Evolutionary conservation across 2,888 invertebrate species (phyloP).

Genomic region (Caenorhabditis doughertyi): DNA sequence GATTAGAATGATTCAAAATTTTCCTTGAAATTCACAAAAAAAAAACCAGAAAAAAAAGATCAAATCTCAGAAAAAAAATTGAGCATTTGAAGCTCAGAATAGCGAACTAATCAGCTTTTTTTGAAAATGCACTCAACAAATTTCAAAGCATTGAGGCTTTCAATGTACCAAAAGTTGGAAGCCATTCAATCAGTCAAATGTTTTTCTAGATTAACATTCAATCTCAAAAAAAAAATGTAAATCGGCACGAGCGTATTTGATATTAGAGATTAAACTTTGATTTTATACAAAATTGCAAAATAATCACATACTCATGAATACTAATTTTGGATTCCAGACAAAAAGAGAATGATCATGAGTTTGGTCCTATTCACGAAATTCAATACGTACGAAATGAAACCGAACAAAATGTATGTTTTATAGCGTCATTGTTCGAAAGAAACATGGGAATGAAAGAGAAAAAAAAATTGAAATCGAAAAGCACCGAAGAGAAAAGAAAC

Average conservation of each 20-base stretch:
- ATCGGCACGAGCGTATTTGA: neutral
- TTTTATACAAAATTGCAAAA: neutral
- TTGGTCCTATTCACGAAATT: neutral
- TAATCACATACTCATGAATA: neutral
- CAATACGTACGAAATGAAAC: neutral
- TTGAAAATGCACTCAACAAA: too few relatives aligned
- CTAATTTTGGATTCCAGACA: neutral
- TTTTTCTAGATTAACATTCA: too few relatives aligned
- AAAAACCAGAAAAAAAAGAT: too few relatives aligned
- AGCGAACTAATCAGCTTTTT: too few relatives aligned
- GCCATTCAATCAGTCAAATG: too few relatives aligned
- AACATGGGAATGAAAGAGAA: slow-evolving; percentile 4
- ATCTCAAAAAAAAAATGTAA: too few relatives aligned
- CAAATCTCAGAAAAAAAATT: too few relatives aligned
- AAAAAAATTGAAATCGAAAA: slow-evolving; percentile 2
- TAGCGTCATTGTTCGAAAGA: slow-evolving; percentile 4
- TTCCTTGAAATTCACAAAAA: too few relatives aligned
- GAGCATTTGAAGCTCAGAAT: too few relatives aligned
- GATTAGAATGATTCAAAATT: too few relatives aligned
- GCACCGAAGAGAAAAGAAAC: neutral
- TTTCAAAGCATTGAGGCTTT: too few relatives aligned
- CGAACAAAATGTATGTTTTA: slow-evolving; percentile 26
- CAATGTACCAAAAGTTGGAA: too few relatives aligned
- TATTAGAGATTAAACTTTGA: neutral
- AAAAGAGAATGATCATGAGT: neutral